phyloP scores from a whole-genome alignment of 2,113 vertebrate species.

The Heterotis niloticus region DNA sequence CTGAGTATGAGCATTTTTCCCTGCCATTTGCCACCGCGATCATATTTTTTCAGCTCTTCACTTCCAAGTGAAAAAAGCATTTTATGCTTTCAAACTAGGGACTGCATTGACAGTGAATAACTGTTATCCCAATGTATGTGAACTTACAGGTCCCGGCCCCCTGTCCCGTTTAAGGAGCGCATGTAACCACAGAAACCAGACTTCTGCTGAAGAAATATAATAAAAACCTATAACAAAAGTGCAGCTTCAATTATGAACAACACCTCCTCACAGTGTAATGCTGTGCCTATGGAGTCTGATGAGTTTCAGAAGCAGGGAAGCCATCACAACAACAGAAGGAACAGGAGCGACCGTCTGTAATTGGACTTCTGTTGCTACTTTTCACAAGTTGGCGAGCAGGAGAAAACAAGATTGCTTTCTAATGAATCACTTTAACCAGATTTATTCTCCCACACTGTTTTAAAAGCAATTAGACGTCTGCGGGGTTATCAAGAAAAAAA shows the following conservation, averaged over 20 bases:
- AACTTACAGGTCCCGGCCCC: background rate
- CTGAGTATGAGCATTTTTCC: too few species aligned
- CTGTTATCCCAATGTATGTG: background rate
- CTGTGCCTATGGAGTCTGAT: constrained; percentile 22
- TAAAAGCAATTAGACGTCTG: constrained; percentile 19
- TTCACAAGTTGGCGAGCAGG: constrained; percentile 8
- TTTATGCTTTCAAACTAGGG: too few species aligned
- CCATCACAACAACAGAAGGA: constrained; percentile 18
- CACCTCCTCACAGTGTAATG: background rate
- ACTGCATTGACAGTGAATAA: too few species aligned
- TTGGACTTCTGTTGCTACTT: constrained; percentile 23
- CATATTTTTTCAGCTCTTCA: too few species aligned
- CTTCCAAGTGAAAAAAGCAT: too few species aligned
- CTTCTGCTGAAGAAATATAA: background rate
- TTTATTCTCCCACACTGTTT: constrained; percentile 18
- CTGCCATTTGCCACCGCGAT: too few species aligned
- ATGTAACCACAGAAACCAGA: background rate
- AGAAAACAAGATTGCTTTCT: constrained; percentile 25
- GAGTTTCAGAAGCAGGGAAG: constrained; percentile 27
- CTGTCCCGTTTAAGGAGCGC: background rate
- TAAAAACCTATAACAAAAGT: constrained; percentile 1
- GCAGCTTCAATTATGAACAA: constrained; percentile 9
- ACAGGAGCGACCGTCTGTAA: constrained; percentile 26
- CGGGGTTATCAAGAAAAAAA: background rate
- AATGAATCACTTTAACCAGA: constrained; percentile 33